phyloP scores from a whole-genome alignment of 1,140 invertebrate genomes.

The Drosophila athabasca region DNA sequence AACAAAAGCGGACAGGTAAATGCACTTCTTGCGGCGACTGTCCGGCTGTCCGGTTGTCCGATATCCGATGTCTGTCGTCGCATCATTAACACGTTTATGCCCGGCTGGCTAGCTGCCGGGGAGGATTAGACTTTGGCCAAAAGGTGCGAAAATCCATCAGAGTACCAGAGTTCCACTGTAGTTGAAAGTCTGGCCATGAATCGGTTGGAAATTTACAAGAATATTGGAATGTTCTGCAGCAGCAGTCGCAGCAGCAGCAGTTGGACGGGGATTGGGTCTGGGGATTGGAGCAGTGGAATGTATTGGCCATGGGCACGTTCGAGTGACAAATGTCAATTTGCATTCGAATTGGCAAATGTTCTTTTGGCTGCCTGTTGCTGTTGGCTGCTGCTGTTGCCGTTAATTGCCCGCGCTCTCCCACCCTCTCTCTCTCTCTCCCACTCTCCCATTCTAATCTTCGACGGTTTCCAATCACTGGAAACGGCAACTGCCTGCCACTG shows the following conservation, averaged over 20 bases:
- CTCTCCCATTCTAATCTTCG: constrained; percentile 11
- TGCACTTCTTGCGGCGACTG: constrained; percentile 16
- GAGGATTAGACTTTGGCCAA: constrained; percentile 34
- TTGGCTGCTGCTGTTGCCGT: constrained; percentile 57
- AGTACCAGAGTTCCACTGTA: constrained; percentile 20
- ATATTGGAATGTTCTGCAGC: constrained; percentile 22
- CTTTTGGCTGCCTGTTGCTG: constrained; percentile 43
- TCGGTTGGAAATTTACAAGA: constrained; percentile 28
- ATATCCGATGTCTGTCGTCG: constrained; percentile 9
- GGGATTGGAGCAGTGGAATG: constrained; percentile 27
- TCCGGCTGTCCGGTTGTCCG: not conserved
- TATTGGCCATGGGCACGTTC: constrained; percentile 67
- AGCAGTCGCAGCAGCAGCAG: not conserved
- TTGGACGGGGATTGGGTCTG: not conserved
- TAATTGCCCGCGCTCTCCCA: constrained; percentile 53
- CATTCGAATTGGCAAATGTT: constrained; percentile 73
- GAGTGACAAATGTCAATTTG: constrained; percentile 82
- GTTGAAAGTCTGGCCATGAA: constrained; percentile 55
- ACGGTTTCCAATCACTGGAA: constrained; percentile 54
- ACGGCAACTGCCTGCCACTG: constrained; percentile 29
- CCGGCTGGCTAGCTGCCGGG: not conserved
- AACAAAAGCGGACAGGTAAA: constrained; percentile 69
- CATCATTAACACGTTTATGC: constrained; percentile 77
- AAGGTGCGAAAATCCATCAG: constrained; percentile 76
- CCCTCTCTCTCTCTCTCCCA: not conserved